These are phyloP conservation scores for Drosophila siamana DNA, from an alignment of 2,888 invertebrate genomes.

Conservation along the genomic window DNA sequence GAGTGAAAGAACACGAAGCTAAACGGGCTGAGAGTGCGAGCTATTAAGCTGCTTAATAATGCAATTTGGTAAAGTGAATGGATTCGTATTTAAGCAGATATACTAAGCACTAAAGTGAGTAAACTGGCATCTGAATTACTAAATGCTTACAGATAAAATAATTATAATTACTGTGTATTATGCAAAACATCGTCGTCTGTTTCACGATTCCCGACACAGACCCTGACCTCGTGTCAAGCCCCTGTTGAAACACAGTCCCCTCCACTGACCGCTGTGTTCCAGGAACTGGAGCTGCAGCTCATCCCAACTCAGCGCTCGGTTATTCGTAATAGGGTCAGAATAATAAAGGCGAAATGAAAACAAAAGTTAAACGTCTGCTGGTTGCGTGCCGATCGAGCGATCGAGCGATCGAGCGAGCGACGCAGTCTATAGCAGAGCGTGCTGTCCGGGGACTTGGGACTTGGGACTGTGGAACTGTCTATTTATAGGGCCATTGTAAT, in stretches of 20 bases:
- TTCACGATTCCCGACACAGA: neutral
- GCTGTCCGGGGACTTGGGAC: constrained; percentile 3
- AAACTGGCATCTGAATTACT: neutral
- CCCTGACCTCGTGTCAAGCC: constrained; percentile 6
- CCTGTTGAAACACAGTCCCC: neutral
- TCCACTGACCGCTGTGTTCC: constrained; percentile 2
- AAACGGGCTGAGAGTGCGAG: neutral
- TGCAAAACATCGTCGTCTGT: neutral
- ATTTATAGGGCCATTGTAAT: constrained; percentile 66
- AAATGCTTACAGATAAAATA: neutral
- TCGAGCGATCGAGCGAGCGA: too few species aligned
- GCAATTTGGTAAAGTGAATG: neutral
- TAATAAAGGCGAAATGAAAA: constrained; percentile 55
- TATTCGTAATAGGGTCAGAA: constrained; percentile 57
- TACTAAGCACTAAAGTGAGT: too few species aligned
- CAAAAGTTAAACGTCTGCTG: constrained; percentile 40
- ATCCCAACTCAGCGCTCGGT: constrained; percentile 3
- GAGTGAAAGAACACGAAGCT: neutral
- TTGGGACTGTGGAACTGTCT: constrained; percentile 16
- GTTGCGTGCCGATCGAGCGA: constrained; percentile 61
- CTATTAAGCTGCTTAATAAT: neutral
- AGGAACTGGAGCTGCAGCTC: constrained; percentile 25
- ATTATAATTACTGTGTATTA: neutral
- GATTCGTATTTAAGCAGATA: too few species aligned
- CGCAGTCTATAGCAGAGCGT: neutral